These are phyloP conservation scores for Rhynchophorus ferrugineus DNA, from an alignment of 1,140 invertebrate genomes.

Conservation along the genomic window DNA sequence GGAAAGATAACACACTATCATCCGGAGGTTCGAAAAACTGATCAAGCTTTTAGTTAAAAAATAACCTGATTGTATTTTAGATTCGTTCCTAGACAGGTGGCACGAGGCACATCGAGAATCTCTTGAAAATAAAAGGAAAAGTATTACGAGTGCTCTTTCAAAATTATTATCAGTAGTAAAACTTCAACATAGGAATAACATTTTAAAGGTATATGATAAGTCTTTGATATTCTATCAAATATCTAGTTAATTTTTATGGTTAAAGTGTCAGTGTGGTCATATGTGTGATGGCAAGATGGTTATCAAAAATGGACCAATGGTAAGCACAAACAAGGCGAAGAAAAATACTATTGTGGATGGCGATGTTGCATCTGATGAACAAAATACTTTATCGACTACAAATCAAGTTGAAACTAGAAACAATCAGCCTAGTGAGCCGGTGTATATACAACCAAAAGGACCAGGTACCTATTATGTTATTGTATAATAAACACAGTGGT, in stretches of 20 bases:
- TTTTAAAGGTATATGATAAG: constrained; percentile 22
- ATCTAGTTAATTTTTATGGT: constrained; percentile 2
- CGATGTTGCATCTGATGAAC: too few species aligned
- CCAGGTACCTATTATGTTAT: constrained; percentile 5
- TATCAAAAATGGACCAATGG: neutral
- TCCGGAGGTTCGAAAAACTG: constrained; percentile 4
- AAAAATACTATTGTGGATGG: constrained; percentile 14
- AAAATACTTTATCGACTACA: too few species aligned
- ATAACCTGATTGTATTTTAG: neutral
- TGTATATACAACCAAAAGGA: constrained; percentile 10
- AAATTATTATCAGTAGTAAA: constrained; percentile 56
- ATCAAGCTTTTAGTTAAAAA: neutral
- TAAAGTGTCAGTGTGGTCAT: constrained; percentile 45
- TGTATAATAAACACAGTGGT: too few species aligned
- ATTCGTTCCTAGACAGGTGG: constrained; percentile 15
- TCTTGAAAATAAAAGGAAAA: constrained; percentile 20
- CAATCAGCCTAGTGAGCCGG: too few species aligned
- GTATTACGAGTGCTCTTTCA: constrained; percentile 42
- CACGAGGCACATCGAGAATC: constrained; percentile 10
- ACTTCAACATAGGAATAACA: constrained; percentile 38
- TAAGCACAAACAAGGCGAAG: constrained; percentile 12
- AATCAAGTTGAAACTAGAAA: too few species aligned
- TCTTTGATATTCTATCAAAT: neutral
- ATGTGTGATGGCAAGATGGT: constrained; percentile 41
- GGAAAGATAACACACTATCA: constrained; percentile 23